phyloP scores from a whole-genome alignment of 2,888 invertebrate genomes.

The Pyralis farinalis region DNA sequence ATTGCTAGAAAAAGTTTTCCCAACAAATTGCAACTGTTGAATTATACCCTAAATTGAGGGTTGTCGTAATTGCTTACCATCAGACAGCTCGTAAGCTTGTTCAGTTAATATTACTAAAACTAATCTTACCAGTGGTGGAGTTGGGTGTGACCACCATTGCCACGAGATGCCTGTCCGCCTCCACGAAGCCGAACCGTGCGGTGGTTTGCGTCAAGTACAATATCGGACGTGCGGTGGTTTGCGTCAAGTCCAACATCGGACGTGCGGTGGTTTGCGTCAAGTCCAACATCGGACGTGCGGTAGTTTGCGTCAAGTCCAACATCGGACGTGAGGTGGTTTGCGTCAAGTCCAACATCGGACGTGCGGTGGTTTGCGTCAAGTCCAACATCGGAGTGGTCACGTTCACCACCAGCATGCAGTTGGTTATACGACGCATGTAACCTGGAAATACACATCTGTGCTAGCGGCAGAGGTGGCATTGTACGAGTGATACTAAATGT shows the following conservation, averaged over 20 bases:
- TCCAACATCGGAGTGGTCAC: constrained; percentile 87
- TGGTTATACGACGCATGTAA: constrained; percentile 85
- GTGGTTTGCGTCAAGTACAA: constrained; percentile 84
- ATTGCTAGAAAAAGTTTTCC: no score
- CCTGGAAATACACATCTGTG: no score
- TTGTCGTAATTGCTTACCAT: no score
- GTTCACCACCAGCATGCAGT: constrained; percentile 88
- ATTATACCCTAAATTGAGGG: no score
- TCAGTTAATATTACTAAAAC: no score
- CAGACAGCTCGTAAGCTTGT: no score
- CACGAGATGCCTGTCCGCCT: constrained; percentile 85
- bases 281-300: constrained; percentile 84
- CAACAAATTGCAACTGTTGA: no score
- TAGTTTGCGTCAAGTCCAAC: constrained; percentile 83
- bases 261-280: no score
- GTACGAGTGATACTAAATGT: no score
- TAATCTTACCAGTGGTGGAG: constrained; percentile 81
- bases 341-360: constrained; percentile 84
- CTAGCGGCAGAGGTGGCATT: no score
- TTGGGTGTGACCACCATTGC: constrained; percentile 86
- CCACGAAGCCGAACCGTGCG: constrained; percentile 87
- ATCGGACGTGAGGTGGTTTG: no score
- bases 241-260: constrained; percentile 84
- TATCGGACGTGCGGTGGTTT: no score
- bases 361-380: constrained; percentile 82